Percentiles rank a stretch among this genome's conserved stretches.
phyloP scores from a whole-genome alignment of 2,888 invertebrate genomes.

The Metacarcinus magister region DNA sequence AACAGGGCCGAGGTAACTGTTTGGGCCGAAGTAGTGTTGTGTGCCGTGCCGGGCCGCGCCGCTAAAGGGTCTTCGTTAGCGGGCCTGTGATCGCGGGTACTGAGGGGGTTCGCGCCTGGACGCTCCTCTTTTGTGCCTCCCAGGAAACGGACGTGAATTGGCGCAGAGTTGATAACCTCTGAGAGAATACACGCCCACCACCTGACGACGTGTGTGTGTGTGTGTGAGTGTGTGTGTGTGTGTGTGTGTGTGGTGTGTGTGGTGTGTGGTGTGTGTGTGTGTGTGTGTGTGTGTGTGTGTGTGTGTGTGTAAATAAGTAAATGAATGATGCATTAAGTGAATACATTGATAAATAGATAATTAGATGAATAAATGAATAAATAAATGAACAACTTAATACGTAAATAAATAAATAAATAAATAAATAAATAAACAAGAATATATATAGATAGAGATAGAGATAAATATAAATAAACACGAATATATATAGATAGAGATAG shows the following conservation, averaged over 20 bases:
- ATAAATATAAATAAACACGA: too few relatives aligned
- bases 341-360: too few relatives aligned
- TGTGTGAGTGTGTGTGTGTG: slow-evolving; percentile 14
- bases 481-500: not conserved
- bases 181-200: slow-evolving; percentile 54
- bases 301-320: not conserved
- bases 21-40: not conserved
- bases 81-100: slow-evolving; percentile 1
- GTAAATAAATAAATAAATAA: too few relatives aligned
- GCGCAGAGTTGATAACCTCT: slow-evolving; percentile 58
- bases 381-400: not conserved
- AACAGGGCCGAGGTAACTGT: slow-evolving; percentile 19
- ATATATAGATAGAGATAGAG: too few relatives aligned
- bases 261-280: too few relatives aligned
- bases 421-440: not conserved
- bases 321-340: too few relatives aligned
- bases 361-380: not conserved
- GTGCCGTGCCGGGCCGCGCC: not conserved
- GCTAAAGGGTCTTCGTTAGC: not conserved
- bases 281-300: slow-evolving; percentile 3
- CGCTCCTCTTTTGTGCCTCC: slow-evolving; percentile 34
- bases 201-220: slow-evolving; percentile 11
- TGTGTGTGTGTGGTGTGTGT: too few relatives aligned
- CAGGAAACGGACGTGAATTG: slow-evolving; percentile 44
- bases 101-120: slow-evolving; percentile 32